phyloP scores from a whole-genome alignment of 2,888 invertebrate species.

The Rhyacophila evoluta region DNA sequence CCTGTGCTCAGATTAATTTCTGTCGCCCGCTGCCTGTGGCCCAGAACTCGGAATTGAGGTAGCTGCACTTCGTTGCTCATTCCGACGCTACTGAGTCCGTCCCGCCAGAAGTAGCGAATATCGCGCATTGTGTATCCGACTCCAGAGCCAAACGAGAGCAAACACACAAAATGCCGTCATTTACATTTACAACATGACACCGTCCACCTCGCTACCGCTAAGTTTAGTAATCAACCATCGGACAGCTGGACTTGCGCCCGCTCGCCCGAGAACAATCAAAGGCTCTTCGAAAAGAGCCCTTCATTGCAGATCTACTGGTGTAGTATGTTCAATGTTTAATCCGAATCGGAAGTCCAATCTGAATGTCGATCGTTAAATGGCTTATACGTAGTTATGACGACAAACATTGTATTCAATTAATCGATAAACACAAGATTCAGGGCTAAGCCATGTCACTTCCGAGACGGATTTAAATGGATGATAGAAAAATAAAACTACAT shows the following conservation, averaged over 20 bases:
- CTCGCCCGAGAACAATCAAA: slow-evolving; percentile 33
- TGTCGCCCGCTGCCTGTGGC: slow-evolving; percentile 94
- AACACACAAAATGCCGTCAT: slow-evolving; percentile 55
- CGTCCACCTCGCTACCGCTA: slow-evolving; percentile 46
- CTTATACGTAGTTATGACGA: neutral
- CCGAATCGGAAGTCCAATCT: slow-evolving; percentile 33
- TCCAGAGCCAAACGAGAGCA: slow-evolving; percentile 70
- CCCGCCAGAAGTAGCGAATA: slow-evolving; percentile 97
- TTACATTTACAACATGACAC: slow-evolving; percentile 57
- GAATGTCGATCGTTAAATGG: neutral
- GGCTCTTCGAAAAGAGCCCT: slow-evolving; percentile 19
- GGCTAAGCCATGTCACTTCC: slow-evolving; percentile 27
- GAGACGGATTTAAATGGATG: slow-evolving; percentile 39
- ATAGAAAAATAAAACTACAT: slow-evolving; percentile 46
- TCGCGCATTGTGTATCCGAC: slow-evolving; percentile 98
- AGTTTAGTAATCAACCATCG: neutral
- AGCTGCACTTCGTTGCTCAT: slow-evolving; percentile 96
- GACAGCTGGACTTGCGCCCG: slow-evolving; percentile 10
- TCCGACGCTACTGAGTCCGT: slow-evolving; percentile 92
- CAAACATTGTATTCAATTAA: neutral
- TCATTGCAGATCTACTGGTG: slow-evolving; percentile 34
- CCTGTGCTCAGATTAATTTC: slow-evolving; percentile 96
- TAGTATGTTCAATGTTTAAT: slow-evolving; percentile 36
- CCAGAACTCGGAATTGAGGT: slow-evolving; percentile 96
- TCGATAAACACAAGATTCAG: neutral